These are phyloP conservation scores for Lobophora halterata DNA, from an alignment of 2,888 invertebrate genomes.

Conservation along the genomic window DNA sequence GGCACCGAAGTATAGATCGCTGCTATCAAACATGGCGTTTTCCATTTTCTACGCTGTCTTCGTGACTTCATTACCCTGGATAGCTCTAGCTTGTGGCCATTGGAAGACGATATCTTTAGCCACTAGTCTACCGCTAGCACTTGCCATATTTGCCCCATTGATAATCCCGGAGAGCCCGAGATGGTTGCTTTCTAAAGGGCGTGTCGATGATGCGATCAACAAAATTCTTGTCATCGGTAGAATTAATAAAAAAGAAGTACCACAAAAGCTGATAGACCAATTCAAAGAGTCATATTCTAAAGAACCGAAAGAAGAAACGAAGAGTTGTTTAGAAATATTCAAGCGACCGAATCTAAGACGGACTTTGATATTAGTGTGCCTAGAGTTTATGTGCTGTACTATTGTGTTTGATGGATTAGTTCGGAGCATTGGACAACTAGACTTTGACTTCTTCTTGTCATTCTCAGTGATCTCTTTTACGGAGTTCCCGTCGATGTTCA, in stretches of 20 bases:
- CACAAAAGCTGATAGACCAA: conserved; percentile 47
- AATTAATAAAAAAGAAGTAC: conserved; percentile 50
- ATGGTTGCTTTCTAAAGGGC: conserved; percentile 56
- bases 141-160: conserved; percentile 47
- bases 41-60: conserved; percentile 50
- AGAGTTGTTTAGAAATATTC: conserved; percentile 45
- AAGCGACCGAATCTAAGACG: conserved; percentile 48
- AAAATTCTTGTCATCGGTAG: conserved; percentile 50
- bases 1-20: conserved; percentile 54
- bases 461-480: conserved; percentile 55
- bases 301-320: conserved; percentile 36
- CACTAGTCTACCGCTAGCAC: conserved; percentile 50
- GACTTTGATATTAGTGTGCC: conserved; percentile 45
- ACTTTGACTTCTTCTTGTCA: conserved; percentile 56
- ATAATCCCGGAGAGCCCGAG: conserved; percentile 57
- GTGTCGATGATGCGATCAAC: conserved; percentile 49
- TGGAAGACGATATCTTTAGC: conserved; percentile 56
- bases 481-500: conserved; percentile 52
- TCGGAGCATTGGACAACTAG: conserved; percentile 48
- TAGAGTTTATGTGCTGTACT: conserved; percentile 50
- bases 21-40: conserved; percentile 51
- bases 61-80: conserved; percentile 49
- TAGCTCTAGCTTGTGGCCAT: conserved; percentile 50
- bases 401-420: conserved; percentile 54
- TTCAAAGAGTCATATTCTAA: conserved; percentile 40